Base-by-base conservation (phyloP, 30 jellyfish, hydroid and myxozoan genomes). In the Chrysaora quinquecirrha region DNA sequence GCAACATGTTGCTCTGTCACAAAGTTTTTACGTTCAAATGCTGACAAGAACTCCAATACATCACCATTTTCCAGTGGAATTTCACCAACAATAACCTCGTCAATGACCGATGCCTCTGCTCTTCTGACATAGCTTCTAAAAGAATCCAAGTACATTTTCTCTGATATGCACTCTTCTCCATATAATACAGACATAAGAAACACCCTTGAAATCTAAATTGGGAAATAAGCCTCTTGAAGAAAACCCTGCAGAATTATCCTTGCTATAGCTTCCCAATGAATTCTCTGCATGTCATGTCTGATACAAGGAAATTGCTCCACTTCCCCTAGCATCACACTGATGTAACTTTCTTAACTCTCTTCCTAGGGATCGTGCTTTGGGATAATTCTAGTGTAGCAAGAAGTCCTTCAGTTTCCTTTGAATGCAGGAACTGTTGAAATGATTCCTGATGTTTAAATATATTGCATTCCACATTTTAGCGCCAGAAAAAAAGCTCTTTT, bases 261-360 rank as follows among this genome's bases (percentile, higher is more conserved):
- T 52, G 68, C 68, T 10, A 52, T 25, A 52, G 68, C 68, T 52
- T 52, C 27, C 68, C 24, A 52, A 52, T 52, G 68, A 3, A 7
- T 52, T 52, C 68, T 52, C 68, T 25, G 9, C 68, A 52, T 52
- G 68, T 52, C 68, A 20, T 52, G 68, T 19, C 68, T 52, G 68
- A 52, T 52, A 25, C 68, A 52, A 52, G 29, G 68, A 19, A 7
- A 12, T 20, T 25, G 68, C 19, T 52, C 68, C 19, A 12, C 68
- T 25, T 52, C 68, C 19, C 68, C 68, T 19, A 52, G 68, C 68
- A 52, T 52, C 68, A 52, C 19, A 52, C 68, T 52, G 68, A 52
- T 52, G 25, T 52, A 52, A 20, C 68, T 52, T 52, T 52, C 68
- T 52, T n/a, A n/a, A n/a, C n/a, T n/a, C n/a, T n/a, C n/a, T n/a